phyloP scores from a whole-genome alignment of 2,113 vertebrate genomes.

The Saguinus imperator region DNA sequence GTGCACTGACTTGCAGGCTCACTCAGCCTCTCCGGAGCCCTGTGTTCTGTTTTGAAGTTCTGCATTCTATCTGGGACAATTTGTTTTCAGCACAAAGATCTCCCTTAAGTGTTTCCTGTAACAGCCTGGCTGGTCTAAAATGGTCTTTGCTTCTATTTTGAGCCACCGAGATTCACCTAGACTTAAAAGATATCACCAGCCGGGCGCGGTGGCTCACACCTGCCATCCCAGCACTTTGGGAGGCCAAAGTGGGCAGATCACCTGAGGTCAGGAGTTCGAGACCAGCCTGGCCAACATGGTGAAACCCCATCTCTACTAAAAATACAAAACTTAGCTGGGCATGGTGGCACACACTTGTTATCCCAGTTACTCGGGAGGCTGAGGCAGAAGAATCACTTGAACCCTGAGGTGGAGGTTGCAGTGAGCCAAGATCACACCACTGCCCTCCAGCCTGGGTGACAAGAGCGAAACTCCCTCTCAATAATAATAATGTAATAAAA shows the following conservation, averaged over 20 bases:
- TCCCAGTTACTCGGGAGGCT: background rate
- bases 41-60: background rate
- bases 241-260: too few relatives aligned
- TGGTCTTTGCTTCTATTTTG: background rate
- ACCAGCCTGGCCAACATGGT: background rate
- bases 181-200: too few relatives aligned
- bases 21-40: background rate
- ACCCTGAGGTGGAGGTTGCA: background rate
- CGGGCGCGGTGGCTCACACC: too few relatives aligned
- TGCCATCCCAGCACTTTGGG: too few relatives aligned
- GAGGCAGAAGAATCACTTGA: background rate
- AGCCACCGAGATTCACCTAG: background rate
- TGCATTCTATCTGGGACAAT: background rate
- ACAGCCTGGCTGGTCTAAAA: background rate
- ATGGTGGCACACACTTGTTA: background rate
- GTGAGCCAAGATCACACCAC: background rate
- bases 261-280: too few relatives aligned
- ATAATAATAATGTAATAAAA: too few relatives aligned
- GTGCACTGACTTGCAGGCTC: background rate
- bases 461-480: too few relatives aligned
- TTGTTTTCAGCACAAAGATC: background rate
- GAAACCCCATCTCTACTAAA: background rate
- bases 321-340: background rate
- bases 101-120: background rate
- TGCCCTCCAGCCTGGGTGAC: background rate